Evolutionary conservation across 1,140 invertebrate species (phyloP), one percentile per base, ranked within the genome.

Genomic region (Trichomalopsis sarcophagae): DNA sequence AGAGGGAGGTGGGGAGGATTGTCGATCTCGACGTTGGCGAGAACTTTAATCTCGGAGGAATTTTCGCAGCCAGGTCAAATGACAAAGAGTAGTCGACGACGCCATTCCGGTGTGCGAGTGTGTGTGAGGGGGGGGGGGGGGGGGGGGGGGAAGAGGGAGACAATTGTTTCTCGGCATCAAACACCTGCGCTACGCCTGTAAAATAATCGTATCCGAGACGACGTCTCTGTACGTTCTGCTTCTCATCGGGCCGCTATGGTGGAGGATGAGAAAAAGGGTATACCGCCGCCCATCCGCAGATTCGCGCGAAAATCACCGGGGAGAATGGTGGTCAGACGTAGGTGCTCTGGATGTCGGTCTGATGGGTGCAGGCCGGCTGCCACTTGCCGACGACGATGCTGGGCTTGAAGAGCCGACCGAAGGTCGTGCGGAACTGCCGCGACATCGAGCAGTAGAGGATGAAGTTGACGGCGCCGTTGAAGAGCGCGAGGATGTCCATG

Each of bases 371-470:
- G 91, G 92, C 84, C 87, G 94, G 86, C 90, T 94, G 90, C 89
- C 91, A 91, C 27, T 92, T 93, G 73, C 88, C 89, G 75, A 92
- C 89, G 11, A 92, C 88, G 40, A 62, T 36, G 47, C 82, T 89
- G 0, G 91, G 92, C 77, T 92, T 93, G 87, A 98, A 97, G 55
- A 98, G 89, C 83, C 96, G 95, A 4, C 95, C 95, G 90, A 98
- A 99, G 1, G 97, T 98, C 73, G 95, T 95, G 17, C 98, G 94
- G 91, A 99, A 99, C 94, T 98, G 98, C 74, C 97, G 94, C 68
- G 97, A 98, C 98, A 99, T 99, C 40, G 96, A 96, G 87, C 98
- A 99, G 91, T 99, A 99, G 9, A 99, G 94, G 69, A 99, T 96
- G 91, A 99, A 99, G 90, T 98, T 99, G 69, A 99, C 96, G 10